Percentiles rank a stretch among this genome's conserved stretches.
These are phyloP conservation scores for Adrianichthys oophorus DNA, from an alignment of 2,797 vertebrate genomes.

Conservation along the genomic window DNA sequence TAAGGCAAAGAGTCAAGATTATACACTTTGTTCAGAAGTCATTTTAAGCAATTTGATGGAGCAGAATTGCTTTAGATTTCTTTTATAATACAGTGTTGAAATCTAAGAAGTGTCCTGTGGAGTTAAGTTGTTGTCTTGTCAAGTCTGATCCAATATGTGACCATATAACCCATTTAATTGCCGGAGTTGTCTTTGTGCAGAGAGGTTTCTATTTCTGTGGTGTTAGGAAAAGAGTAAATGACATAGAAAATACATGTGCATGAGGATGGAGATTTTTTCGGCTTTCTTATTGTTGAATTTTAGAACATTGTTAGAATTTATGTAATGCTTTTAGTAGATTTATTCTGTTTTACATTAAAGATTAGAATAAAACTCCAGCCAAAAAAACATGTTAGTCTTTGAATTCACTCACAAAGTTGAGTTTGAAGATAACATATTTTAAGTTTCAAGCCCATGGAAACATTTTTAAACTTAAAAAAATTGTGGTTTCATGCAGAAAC, in stretches of 20 bases:
- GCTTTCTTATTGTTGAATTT: background rate
- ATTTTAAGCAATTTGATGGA: conserved; percentile 24
- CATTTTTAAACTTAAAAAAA: background rate
- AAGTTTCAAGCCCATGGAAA: background rate
- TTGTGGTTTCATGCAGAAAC: background rate
- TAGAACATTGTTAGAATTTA: conserved; percentile 10
- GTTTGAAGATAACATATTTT: background rate
- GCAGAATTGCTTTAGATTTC: background rate
- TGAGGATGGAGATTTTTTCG: background rate
- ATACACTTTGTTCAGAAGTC: conserved; percentile 41
- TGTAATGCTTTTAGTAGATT: too few species aligned
- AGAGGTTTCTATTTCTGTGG: background rate
- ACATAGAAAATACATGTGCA: background rate
- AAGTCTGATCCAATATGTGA: background rate
- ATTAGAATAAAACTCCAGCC: too few species aligned
- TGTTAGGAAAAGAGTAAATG: conserved; percentile 1
- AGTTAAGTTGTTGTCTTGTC: background rate
- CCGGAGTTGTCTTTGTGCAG: background rate
- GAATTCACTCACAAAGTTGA: too few species aligned
- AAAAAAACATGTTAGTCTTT: too few species aligned
- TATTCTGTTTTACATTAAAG: too few species aligned
- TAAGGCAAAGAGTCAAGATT: conserved; percentile 50
- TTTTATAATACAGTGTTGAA: background rate
- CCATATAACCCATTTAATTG: background rate
- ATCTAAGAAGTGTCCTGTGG: conserved; percentile 9